Evolutionary conservation across 2,113 vertebrate genomes (phyloP).

Genomic region (Synodontis membranacea): DNA sequence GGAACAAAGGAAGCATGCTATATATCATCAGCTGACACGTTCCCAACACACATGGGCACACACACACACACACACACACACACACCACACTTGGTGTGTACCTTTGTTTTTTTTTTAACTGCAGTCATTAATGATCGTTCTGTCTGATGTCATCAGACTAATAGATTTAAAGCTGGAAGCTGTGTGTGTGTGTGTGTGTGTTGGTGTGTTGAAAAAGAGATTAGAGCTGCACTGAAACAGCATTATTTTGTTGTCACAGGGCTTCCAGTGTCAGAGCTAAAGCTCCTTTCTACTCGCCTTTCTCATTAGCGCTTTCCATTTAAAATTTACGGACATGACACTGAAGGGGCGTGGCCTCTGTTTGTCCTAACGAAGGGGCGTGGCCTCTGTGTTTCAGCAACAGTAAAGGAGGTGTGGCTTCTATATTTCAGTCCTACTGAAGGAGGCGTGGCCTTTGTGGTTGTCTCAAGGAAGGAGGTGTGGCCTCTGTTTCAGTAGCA

Average conservation of each 20-base stretch:
- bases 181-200: conserved; percentile 34
- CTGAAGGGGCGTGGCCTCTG: not conserved
- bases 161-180: conserved; percentile 46
- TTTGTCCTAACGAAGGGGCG: too few relatives aligned
- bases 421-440: not conserved
- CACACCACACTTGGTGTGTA: not conserved
- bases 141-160: conserved; percentile 2
- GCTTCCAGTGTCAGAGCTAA: conserved; percentile 27
- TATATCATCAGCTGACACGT: not conserved
- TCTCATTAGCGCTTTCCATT: not conserved
- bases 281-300: not conserved
- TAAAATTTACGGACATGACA: not conserved
- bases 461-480: too few relatives aligned
- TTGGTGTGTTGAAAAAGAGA: conserved; percentile 11
- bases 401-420: not conserved
- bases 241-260: conserved; percentile 40
- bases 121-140: conserved; percentile 6
- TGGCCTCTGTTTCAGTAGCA: not conserved
- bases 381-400: not conserved
- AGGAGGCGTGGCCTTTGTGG: not conserved
- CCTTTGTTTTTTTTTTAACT: not conserved
- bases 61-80: not conserved
- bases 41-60: not conserved
- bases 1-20: not conserved
- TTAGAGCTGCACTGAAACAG: conserved; percentile 32